Evolutionary conservation across 2,797 vertebrate genomes (phyloP), one percentile per base, ranked within the genome.

Genomic region (Muscicapa comitata): DNA sequence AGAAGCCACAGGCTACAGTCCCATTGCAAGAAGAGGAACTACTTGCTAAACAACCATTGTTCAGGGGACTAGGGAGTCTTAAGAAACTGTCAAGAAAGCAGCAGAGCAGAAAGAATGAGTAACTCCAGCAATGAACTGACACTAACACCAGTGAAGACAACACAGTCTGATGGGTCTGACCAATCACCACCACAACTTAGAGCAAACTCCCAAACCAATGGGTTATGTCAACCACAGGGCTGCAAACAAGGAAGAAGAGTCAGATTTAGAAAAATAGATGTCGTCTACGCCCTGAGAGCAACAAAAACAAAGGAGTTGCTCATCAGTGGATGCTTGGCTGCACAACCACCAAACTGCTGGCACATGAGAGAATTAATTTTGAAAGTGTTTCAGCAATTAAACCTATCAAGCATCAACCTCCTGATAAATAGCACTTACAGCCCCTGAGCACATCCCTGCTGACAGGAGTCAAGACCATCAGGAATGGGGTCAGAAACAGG

Each of bases 231-330:
- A 11, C 33, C 40, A 14, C 78, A 63, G 24, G 37, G 59, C 14
- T 9, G 33, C 78, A 76, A 95, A 92, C 78, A 83, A 90, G 84
- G 91, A 95, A 92, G 58, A 78, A 62, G 53, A 86, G 28, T 63
- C 42, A 20, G 35, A 47, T 57, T 45, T 50, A 77, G 25, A 83
- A 78, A 87, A 95, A 91, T 1, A 40, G 47, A 57, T 72, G 57
- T 45, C 29, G 8, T 71, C 91, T 74, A 83, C 84, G 89, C 61
- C 45, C 71, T 4, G 3, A 80, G 21, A 8, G 3, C 28, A 91
- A 90, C 2, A 3, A 90, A 90, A 91, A 77, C 78, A 88, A 66
- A 85, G 17, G 75, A 74, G n/a, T 10, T 89, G 35, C 65, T 92
- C 68, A 86, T 50, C 71, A 40, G 48, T 8, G 23, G 23, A 48